These are phyloP conservation scores for Hafferia zeledoni DNA, from an alignment of 2,797 vertebrate genomes.

Conservation along the genomic window DNA sequence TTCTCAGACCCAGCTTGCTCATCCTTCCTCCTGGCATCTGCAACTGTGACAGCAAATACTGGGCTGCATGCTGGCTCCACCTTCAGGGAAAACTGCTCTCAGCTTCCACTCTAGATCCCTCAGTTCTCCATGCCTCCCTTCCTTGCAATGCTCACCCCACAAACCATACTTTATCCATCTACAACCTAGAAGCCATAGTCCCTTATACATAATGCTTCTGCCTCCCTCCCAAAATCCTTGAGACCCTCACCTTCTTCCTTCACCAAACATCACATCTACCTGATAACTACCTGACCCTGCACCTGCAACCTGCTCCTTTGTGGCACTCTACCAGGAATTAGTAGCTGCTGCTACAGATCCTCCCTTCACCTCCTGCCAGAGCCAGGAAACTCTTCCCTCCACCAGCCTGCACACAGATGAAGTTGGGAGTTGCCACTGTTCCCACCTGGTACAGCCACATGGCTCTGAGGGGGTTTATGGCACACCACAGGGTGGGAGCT, in stretches of 20 bases:
- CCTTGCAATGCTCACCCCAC: neutral
- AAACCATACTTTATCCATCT: neutral
- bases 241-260: neutral
- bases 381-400: neutral
- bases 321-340: neutral
- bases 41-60: neutral
- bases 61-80: neutral
- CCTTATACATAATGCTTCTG: neutral
- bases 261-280: neutral
- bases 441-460: fast-evolving
- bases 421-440: neutral
- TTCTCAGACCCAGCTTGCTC: neutral
- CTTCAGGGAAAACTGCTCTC: neutral
- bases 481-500: neutral
- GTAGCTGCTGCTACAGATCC: neutral
- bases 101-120: neutral
- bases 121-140: neutral
- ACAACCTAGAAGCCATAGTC: neutral
- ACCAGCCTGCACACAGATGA: neutral
- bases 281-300: neutral
- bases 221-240: neutral
- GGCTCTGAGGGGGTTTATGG: neutral
- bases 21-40: neutral
- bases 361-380: neutral
- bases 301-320: neutral